Evolutionary conservation across 2,113 vertebrate genomes (phyloP).

Genomic region (Rhinopithecus roxellana): DNA sequence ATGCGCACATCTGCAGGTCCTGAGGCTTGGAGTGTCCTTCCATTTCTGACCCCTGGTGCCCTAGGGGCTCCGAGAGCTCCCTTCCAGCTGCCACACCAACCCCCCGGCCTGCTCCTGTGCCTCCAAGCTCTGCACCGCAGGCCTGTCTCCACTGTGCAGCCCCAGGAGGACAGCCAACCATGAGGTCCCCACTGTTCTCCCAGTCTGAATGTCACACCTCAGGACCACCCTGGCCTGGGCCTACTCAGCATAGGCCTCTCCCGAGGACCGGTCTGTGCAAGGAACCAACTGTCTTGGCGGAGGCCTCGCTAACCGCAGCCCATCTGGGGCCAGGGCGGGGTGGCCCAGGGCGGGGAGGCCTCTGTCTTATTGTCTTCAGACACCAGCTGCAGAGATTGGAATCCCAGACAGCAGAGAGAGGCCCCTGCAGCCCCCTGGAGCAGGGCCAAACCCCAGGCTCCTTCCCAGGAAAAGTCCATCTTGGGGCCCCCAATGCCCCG

Average conservation of each 20-base stretch:
- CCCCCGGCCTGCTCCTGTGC: background rate
- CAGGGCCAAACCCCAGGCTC: constrained; percentile 32
- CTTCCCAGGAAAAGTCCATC: constrained; percentile 51
- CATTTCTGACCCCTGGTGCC: background rate
- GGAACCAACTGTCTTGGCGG: constrained; percentile 66
- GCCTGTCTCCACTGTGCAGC: background rate
- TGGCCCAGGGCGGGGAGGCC: constrained; percentile 62
- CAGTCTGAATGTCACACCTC: background rate
- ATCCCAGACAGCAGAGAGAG: constrained; percentile 63
- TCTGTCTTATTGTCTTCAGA: constrained; percentile 64
- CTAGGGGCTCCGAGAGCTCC: background rate
- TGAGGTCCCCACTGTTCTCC: background rate
- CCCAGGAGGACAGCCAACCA: background rate
- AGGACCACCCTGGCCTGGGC: constrained; percentile 65
- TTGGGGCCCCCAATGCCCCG: accelerated
- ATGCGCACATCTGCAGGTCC: background rate
- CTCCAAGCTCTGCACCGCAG: background rate
- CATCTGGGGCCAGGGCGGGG: constrained; percentile 75
- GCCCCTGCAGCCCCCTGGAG: constrained; percentile 67
- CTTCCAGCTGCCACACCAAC: background rate
- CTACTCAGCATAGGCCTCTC: constrained; percentile 59
- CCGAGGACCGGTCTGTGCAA: constrained; percentile 34
- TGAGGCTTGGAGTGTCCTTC: background rate
- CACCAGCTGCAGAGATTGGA: constrained; percentile 62
- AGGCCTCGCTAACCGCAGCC: constrained; percentile 73